These are phyloP conservation scores for Acropternis orthonyx DNA, from an alignment of 2,797 vertebrate species.

Conservation along the genomic window DNA sequence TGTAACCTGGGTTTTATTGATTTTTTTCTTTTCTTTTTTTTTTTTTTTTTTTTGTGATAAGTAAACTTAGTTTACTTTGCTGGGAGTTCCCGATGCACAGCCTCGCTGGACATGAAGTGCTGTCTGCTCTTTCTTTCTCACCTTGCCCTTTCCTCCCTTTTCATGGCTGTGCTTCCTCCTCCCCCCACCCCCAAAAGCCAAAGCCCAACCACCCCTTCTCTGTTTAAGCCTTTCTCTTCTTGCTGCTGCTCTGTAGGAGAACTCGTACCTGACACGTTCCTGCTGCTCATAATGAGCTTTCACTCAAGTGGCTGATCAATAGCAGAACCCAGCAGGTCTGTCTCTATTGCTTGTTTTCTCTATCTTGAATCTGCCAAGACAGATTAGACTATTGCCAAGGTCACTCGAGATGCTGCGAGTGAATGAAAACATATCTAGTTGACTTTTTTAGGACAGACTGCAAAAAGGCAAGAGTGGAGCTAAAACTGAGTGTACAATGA, in stretches of 20 bases:
- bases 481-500: not conserved
- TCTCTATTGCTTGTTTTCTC: constrained; percentile 77
- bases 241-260: constrained; percentile 24
- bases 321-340: constrained; percentile 75
- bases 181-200: no score
- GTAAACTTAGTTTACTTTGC: not conserved
- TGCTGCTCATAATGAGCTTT: constrained; percentile 75
- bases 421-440: constrained; percentile 64
- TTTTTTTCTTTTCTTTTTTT: no score
- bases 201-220: not conserved
- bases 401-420: constrained; percentile 66
- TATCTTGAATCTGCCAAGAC: constrained; percentile 77
- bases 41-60: not conserved
- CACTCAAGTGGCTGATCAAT: constrained; percentile 77
- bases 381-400: constrained; percentile 78
- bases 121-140: not conserved
- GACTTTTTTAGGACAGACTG: constrained; percentile 59
- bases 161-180: not conserved
- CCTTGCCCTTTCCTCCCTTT: not conserved
- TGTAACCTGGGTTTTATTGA: not conserved
- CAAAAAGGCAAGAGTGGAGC: constrained; percentile 23
- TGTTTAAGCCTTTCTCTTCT: not conserved
- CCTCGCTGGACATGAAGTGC: accelerated
- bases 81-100: not conserved
- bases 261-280: constrained; percentile 40